Evolutionary conservation across 2,797 vertebrate species (phyloP), one percentile per base, ranked within the genome.

Genomic region (Gadopsis marmoratus): DNA sequence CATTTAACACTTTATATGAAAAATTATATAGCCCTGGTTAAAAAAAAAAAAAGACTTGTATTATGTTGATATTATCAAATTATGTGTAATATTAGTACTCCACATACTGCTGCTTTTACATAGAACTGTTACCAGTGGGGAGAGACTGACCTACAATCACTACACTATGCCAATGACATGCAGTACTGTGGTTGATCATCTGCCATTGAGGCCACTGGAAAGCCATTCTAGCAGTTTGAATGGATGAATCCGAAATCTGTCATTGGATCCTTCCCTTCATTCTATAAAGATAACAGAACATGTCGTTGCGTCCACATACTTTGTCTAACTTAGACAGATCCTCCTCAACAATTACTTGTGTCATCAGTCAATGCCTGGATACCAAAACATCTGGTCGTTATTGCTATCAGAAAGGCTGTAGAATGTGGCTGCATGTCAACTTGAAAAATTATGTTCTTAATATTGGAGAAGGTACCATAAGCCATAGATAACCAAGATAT

Each of bases 31-130:
- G 84, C 82, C 86, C 81, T 89, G 82, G 82, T 88, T 19, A 70
- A 69, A 74, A 33, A 41, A 39, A 77, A 84, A 81, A 87, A 85
- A 69, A 76, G 48, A 84, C 85, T 84, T 92, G 81, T 93, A 91
- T 93, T 89, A 89, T 91, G 84, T 91, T 90, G 81, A 89, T 94
- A 91, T 93, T 91, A 91, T 86, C 72, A 78, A 91, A 91, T 73
- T 58, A 88, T 89, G 89, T 93, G 88, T 93, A 86, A 91, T 87
- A 88, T 84, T 93, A 92, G 83, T 94, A 91, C 76, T 92, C 74
- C 77, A 87, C 83, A 93, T 91, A 94, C 79, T 90, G 93, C 91
- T 93, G 93, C 81, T 95, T 92, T 90, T n/a, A 82, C 79, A 87
- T 85, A 81, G 63, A 91, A 83, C 79, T 91, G 86, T 91, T 93